Conservation (phyloP, 2,888 invertebrate species). For the Drosophila paramelanica region DNA sequence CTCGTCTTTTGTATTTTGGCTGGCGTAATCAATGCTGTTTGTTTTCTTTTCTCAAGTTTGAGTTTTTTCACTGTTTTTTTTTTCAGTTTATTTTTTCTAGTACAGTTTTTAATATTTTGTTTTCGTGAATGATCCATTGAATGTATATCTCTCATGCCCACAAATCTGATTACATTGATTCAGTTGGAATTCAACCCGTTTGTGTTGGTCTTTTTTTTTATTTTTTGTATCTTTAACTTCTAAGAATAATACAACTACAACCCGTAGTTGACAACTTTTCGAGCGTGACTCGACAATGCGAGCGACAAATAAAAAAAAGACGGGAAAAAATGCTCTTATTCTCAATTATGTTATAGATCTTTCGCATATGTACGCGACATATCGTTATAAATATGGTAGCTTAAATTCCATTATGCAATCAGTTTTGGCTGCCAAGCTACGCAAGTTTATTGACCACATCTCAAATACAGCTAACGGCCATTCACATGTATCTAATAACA, state of each 20-base stretch:
- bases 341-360: constrained; percentile 78
- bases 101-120: constrained; percentile 43
- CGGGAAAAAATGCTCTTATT: constrained; percentile 74
- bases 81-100: constrained; percentile 13
- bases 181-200: constrained; percentile 64
- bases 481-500: constrained; percentile 13
- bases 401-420: constrained; percentile 76
- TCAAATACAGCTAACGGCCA: constrained; percentile 38
- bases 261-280: constrained; percentile 66
- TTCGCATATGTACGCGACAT: constrained; percentile 18
- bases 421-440: constrained; percentile 71
- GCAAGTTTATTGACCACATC: constrained; percentile 76
- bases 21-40: constrained; percentile 62
- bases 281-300: constrained; percentile 68
- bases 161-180: constrained; percentile 80
- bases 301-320: constrained; percentile 9
- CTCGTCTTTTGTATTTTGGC: constrained; percentile 28
- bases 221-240: constrained; percentile 26
- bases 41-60: constrained; percentile 43
- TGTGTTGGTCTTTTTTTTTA: constrained; percentile 34
- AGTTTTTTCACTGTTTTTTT: constrained; percentile 1
- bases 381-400: constrained; percentile 39
- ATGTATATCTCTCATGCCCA: constrained; percentile 28
- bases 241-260: constrained; percentile 42
- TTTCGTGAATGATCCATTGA: constrained; percentile 16